These are phyloP conservation scores for Muntiacus reevesi DNA, from an alignment of 2,113 vertebrate species.

Conservation along the genomic window DNA sequence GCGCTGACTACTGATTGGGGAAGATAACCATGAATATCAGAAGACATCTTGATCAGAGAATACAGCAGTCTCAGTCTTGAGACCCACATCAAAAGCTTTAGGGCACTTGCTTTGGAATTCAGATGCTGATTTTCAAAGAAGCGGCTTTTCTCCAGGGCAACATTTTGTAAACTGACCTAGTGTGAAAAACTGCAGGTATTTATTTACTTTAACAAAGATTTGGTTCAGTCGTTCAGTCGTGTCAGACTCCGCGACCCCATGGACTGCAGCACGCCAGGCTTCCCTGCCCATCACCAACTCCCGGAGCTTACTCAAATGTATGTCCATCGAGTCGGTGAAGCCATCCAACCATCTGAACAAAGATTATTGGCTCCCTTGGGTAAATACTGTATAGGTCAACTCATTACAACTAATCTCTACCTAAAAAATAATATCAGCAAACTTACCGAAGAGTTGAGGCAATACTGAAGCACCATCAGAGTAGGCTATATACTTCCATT, in stretches of 20 bases:
- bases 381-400: not conserved
- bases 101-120: not conserved
- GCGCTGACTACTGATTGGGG: not conserved
- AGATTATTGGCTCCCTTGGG: not conserved
- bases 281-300: not conserved
- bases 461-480: conserved; percentile 86
- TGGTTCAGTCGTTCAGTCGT: not conserved
- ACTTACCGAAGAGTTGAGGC: conserved; percentile 93
- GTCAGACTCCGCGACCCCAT: not conserved
- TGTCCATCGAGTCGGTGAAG: not conserved
- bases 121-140: not conserved
- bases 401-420: not conserved
- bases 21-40: not conserved
- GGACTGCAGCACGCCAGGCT: not conserved
- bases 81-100: not conserved
- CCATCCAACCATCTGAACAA: not conserved
- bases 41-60: not conserved
- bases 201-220: not conserved
- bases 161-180: not conserved
- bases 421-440: not conserved
- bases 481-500: conserved; percentile 94
- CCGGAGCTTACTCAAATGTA: not conserved
- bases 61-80: not conserved
- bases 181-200: not conserved
- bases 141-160: not conserved